phyloP scores from a whole-genome alignment of 2,113 vertebrate genomes.

The Pandion haliaetus region DNA sequence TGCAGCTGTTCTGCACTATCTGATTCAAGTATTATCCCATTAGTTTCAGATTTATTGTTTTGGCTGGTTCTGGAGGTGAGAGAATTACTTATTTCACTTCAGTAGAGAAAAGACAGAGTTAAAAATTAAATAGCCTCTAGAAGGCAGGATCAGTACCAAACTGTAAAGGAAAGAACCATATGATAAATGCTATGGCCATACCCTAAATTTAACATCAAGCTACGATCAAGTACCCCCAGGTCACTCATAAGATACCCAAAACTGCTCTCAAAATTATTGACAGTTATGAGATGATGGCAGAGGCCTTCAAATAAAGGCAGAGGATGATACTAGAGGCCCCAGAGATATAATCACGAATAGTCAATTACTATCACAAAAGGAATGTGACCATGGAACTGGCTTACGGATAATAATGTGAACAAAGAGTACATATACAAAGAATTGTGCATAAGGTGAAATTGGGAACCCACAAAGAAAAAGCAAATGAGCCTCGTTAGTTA shows the following conservation, averaged over 20 bases:
- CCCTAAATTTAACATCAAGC: neutral
- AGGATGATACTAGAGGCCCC: neutral
- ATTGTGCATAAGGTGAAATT: neutral
- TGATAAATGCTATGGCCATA: neutral
- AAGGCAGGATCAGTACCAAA: neutral
- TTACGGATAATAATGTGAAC: neutral
- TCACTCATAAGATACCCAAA: neutral
- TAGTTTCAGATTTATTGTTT: neutral
- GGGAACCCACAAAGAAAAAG: neutral
- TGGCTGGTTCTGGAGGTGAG: neutral
- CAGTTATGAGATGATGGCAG: neutral
- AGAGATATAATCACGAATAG: neutral
- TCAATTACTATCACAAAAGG: neutral
- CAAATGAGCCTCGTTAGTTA: neutral
- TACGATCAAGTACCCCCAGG: neutral
- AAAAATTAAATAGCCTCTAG: neutral
- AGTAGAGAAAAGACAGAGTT: neutral
- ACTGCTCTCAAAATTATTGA: neutral
- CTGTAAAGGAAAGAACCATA: neutral
- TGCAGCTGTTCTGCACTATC: neutral
- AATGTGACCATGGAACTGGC: neutral
- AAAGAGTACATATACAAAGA: neutral
- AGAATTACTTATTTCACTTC: neutral
- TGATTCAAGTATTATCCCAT: neutral
- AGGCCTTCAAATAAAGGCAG: neutral